Evolutionary conservation across 2,888 invertebrate species (phyloP).

Genomic region (Linyphia triangularis): DNA sequence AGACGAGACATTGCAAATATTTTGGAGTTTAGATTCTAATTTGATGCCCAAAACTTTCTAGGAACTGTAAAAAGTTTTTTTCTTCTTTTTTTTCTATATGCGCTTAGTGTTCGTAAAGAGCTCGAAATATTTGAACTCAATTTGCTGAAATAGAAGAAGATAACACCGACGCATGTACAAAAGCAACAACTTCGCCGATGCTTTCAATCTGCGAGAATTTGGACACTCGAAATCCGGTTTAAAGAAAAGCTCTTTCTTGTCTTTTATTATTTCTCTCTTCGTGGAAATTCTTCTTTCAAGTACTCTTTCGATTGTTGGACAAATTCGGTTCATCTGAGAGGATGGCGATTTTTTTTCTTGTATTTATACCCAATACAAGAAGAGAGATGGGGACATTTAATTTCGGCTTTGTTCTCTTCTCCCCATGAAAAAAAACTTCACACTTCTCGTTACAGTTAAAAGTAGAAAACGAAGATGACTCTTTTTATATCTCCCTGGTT

Average conservation of each 20-base stretch:
- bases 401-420: constrained; percentile 29
- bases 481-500: background rate
- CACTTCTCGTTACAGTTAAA: constrained; percentile 6
- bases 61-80: background rate
- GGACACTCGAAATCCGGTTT: background rate
- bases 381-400: constrained; percentile 24
- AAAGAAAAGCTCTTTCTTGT: background rate
- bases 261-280: background rate
- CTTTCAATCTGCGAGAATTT: background rate
- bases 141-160: background rate
- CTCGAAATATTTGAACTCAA: background rate
- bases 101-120: background rate
- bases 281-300: constrained; percentile 2
- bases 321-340: constrained; percentile 14
- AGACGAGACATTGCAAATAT: background rate
- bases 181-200: background rate
- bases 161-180: background rate
- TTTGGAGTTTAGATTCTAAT: too few species aligned
- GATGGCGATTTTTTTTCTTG: constrained; percentile 3
- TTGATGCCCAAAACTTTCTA: background rate
- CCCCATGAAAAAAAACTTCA: background rate
- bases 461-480: background rate
- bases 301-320: constrained; percentile 37
- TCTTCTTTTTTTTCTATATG: background rate
- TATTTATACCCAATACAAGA: background rate